Conservation (phyloP, 1,140 invertebrate species). For the Drosophila jambulina region DNA sequence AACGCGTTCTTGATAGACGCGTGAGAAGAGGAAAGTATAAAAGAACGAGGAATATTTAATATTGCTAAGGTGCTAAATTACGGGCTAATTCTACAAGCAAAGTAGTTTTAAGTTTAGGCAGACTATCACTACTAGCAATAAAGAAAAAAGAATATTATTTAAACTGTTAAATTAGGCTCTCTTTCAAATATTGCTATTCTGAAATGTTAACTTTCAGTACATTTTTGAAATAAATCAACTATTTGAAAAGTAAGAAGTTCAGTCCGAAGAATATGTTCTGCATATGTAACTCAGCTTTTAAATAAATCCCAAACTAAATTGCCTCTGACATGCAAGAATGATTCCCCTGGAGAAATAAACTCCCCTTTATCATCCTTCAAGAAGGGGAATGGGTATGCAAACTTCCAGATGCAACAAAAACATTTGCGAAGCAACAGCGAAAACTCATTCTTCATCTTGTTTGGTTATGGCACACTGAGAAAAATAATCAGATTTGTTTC, state of each 20-base stretch:
- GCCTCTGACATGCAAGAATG: constrained; percentile 21
- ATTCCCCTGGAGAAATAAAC: constrained; percentile 13
- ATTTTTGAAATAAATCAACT: constrained; percentile 3
- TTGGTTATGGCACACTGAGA: not conserved
- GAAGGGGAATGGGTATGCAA: constrained; percentile 12
- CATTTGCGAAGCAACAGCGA: constrained; percentile 29
- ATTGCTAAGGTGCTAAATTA: too few relatives aligned
- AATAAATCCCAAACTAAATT: constrained; percentile 42
- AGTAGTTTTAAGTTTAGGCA: too few relatives aligned
- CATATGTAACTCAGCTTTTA: constrained; percentile 34
- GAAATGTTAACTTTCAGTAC: too few relatives aligned
- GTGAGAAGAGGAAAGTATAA: too few relatives aligned
- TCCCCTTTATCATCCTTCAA: constrained; percentile 7
- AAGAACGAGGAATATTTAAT: too few relatives aligned
- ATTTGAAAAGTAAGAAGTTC: not conserved
- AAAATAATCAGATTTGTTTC: not conserved
- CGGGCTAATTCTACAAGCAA: too few relatives aligned
- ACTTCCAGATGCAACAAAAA: constrained; percentile 34
- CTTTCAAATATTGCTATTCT: too few relatives aligned
- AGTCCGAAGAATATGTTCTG: not conserved
- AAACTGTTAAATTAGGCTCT: too few relatives aligned
- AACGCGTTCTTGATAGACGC: too few relatives aligned
- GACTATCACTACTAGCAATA: too few relatives aligned
- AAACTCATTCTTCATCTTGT: constrained; percentile 10
- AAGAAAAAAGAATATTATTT: too few relatives aligned